Evolutionary conservation across 2,113 vertebrate species (phyloP).

Genomic region (Cyprinodon tularosa): DNA sequence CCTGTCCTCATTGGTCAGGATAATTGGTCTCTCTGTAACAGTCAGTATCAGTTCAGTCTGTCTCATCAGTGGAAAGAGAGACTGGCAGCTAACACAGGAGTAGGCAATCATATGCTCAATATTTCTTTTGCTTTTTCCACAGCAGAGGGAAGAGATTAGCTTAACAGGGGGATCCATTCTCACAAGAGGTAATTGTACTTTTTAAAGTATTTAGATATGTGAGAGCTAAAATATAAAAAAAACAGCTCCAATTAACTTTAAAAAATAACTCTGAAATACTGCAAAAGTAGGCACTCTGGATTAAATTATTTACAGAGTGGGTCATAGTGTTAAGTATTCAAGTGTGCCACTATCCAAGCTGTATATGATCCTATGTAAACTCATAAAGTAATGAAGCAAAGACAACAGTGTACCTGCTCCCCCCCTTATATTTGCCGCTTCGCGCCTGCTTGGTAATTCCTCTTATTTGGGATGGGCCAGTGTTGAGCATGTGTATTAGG

Average conservation of each 20-base stretch:
- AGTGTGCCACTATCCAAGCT: slow-evolving; percentile 62
- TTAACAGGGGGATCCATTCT: slow-evolving; percentile 3
- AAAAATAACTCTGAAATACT: slow-evolving; percentile 42
- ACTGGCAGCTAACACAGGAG: slow-evolving; percentile 49
- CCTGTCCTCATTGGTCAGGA: slow-evolving; percentile 73
- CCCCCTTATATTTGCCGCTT: slow-evolving; percentile 32
- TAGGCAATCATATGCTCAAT: slow-evolving; percentile 37
- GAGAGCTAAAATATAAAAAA: not conserved
- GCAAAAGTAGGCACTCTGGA: slow-evolving; percentile 49
- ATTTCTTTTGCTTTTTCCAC: slow-evolving; percentile 29
- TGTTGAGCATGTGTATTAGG: slow-evolving; percentile 58
- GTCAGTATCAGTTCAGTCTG: slow-evolving; percentile 66
- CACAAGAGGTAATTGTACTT: not conserved
- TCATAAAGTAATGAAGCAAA: slow-evolving; percentile 75
- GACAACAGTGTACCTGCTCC: slow-evolving; percentile 65
- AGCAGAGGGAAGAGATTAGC: slow-evolving; percentile 9
- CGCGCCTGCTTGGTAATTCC: slow-evolving; percentile 68
- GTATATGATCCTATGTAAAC: slow-evolving; percentile 79
- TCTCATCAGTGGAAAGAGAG: slow-evolving; percentile 64
- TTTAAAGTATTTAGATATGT: not conserved
- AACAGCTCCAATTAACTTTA: slow-evolving; percentile 10
- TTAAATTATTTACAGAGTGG: slow-evolving; percentile 77
- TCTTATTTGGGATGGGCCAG: slow-evolving; percentile 74
- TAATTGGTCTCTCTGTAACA: slow-evolving; percentile 76
- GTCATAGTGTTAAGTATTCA: slow-evolving; percentile 76